These are phyloP conservation scores for Conops quadrifasciatus DNA, from an alignment of 2,888 invertebrate species.

Conservation along the genomic window DNA sequence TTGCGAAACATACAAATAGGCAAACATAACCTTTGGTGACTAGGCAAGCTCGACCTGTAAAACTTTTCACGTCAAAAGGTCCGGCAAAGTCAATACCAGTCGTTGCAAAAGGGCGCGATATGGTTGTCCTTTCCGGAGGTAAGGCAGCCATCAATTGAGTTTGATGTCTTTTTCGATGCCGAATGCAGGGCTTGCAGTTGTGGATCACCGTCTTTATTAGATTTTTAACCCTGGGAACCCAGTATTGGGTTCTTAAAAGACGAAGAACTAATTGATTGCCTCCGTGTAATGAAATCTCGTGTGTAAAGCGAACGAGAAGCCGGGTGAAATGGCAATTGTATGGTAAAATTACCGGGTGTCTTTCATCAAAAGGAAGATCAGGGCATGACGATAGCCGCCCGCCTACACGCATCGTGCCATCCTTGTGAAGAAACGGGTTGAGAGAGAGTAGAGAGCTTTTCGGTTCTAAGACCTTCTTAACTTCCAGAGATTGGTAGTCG, in stretches of 20 bases:
- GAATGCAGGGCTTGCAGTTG: neutral
- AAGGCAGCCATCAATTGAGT: slow-evolving; percentile 7
- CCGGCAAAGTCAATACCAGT: slow-evolving; percentile 63
- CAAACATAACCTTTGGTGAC: slow-evolving; percentile 30
- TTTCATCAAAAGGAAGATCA: neutral
- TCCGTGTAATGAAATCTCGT: neutral
- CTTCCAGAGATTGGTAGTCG: neutral
- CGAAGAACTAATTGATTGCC: neutral
- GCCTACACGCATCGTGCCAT: neutral
- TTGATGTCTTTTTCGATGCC: neutral
- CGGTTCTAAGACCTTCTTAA: neutral
- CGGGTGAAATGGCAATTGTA: neutral
- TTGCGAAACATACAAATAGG: no score
- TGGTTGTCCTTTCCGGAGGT: slow-evolving; percentile 11
- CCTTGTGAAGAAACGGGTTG: neutral
- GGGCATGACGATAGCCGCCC: neutral
- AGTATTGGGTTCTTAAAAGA: neutral
- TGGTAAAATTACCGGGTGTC: neutral
- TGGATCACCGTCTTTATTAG: neutral
- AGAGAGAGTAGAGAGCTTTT: neutral
- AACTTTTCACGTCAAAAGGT: slow-evolving; percentile 61
- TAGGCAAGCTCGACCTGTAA: slow-evolving; percentile 22
- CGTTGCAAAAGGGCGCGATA: slow-evolving; percentile 2
- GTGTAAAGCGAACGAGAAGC: neutral
- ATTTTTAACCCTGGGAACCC: neutral